These are phyloP conservation scores for Myotis myotis DNA, from an alignment of 2,797 vertebrate species.

Conservation along the genomic window DNA sequence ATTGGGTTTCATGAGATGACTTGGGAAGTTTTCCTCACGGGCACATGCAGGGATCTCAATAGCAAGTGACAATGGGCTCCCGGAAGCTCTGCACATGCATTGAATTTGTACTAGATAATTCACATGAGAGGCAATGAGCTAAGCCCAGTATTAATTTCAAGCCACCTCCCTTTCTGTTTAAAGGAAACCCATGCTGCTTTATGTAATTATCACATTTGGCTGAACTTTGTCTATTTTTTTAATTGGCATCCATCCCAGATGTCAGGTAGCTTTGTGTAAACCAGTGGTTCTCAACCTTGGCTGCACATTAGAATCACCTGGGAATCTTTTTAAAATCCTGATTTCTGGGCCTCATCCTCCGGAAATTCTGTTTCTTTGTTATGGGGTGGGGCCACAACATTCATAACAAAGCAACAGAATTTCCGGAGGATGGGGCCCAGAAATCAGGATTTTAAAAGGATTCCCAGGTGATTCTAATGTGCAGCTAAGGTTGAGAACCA, in stretches of 20 bases:
- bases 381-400: too few relatives aligned
- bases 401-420: too few relatives aligned
- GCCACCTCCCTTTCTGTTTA: conserved; percentile 57
- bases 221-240: conserved; percentile 38
- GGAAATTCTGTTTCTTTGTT: too few relatives aligned
- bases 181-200: conserved; percentile 46
- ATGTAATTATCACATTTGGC: not conserved
- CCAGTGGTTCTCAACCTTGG: too few relatives aligned
- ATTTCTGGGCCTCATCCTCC: too few relatives aligned
- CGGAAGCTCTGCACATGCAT: not conserved
- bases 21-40: conserved; percentile 45
- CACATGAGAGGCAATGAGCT: conserved; percentile 49
- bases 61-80: not conserved
- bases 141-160: conserved; percentile 55
- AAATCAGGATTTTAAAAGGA: too few relatives aligned
- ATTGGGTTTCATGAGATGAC: not conserved
- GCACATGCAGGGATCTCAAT: not conserved
- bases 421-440: too few relatives aligned
- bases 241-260: not conserved
- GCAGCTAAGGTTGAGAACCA: too few relatives aligned
- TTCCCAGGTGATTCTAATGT: too few relatives aligned
- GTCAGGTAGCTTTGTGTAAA: not conserved
- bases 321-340: too few relatives aligned
- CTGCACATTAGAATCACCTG: too few relatives aligned
- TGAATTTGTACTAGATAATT: conserved; percentile 55